Evolutionary conservation across 2,888 invertebrate species (phyloP).

Genomic region (Temnothorax ravouxi): DNA sequence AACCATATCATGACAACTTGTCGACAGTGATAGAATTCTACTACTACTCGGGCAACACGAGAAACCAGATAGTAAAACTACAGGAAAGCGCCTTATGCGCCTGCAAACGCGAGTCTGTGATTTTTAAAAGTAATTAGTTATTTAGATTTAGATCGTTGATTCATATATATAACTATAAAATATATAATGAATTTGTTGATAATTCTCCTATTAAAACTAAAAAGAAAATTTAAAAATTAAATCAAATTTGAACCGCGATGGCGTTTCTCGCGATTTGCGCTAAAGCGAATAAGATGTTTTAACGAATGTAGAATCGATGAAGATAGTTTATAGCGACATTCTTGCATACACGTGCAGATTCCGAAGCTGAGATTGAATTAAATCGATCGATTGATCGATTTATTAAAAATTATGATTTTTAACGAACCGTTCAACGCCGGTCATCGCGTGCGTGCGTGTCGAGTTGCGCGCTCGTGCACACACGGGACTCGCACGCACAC

Average conservation of each 20-base stretch:
- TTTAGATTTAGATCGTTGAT: not conserved
- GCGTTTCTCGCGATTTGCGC: not conserved
- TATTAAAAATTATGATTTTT: constrained; percentile 16
- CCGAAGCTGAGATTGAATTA: not conserved
- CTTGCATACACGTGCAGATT: not conserved
- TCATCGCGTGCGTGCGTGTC: not conserved
- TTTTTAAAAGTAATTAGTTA: not conserved
- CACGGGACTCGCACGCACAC: constrained; percentile 5
- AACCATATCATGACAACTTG: constrained; percentile 47
- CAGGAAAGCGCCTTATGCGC: not conserved
- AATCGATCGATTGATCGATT: not conserved
- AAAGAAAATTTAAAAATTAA: not conserved
- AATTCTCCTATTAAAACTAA: not conserved
- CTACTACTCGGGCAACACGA: not conserved
- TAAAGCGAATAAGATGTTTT: not conserved
- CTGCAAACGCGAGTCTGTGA: not conserved
- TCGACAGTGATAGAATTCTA: constrained; percentile 31
- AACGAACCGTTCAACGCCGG: not conserved
- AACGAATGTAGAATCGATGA: not conserved
- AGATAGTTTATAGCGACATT: not conserved
- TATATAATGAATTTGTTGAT: not conserved
- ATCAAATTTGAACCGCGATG: not conserved
- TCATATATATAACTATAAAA: not conserved
- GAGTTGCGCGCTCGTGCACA: not conserved
- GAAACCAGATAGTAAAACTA: not conserved